Conservation (phyloP, 2,113 vertebrate genomes). For the Ailurus styani region DNA sequence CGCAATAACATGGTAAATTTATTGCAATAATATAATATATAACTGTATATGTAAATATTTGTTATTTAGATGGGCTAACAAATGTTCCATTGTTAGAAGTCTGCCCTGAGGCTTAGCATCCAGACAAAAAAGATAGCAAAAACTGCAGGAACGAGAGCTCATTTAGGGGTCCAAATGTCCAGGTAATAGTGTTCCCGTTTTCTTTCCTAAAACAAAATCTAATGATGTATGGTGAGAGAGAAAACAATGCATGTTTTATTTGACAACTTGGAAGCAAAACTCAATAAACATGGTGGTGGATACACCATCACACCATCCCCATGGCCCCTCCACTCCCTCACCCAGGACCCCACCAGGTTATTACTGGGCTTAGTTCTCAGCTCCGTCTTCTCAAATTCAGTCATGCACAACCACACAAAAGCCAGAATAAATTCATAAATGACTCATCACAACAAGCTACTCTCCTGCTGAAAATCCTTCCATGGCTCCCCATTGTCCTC, state of each 20-base stretch:
- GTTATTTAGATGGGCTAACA: not conserved
- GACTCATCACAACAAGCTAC: not conserved
- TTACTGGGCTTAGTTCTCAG: fast-evolving
- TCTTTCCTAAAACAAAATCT: not conserved
- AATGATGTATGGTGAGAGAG: not conserved
- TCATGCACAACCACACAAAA: not conserved
- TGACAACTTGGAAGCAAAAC: not conserved
- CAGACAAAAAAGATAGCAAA: not conserved
- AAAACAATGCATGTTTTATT: not conserved
- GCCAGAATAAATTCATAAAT: not conserved
- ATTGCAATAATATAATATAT: not conserved
- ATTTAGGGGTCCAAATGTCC: not conserved
- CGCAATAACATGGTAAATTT: not conserved
- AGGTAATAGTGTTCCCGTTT: not conserved
- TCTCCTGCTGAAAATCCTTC: not conserved
- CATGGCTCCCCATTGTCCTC: not conserved
- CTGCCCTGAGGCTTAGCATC: not conserved
- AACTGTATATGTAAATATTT: not conserved
- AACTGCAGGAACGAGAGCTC: not conserved
- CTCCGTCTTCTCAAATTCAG: no score
- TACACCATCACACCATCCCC: fast-evolving
- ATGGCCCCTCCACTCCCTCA: not conserved
- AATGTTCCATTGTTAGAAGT: not conserved
- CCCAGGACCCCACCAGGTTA: fast-evolving
- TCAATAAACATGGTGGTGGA: not conserved